These are phyloP conservation scores for Ivindomyrus marchei DNA, from an alignment of 2,113 vertebrate genomes.

Conservation along the genomic window DNA sequence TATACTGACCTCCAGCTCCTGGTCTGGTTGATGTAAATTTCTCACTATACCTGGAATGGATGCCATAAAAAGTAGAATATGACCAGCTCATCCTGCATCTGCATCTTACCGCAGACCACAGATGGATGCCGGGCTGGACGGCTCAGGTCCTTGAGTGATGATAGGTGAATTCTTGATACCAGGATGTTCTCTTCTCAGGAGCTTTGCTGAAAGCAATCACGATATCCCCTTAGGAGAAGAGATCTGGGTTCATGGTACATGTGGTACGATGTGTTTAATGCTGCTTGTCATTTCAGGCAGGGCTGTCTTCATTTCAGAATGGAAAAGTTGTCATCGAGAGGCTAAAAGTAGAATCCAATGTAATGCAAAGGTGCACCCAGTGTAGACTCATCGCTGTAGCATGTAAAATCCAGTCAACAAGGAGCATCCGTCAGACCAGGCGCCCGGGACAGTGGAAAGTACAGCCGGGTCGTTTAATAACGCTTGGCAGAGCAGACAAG, in stretches of 20 bases:
- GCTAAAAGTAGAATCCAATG: not conserved
- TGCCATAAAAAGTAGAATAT: not conserved
- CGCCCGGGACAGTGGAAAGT: not conserved
- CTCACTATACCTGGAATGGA: not conserved
- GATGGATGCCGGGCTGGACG: not conserved
- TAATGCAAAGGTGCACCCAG: not conserved
- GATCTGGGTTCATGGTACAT: not conserved
- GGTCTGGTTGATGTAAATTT: not conserved
- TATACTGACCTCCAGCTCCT: not conserved
- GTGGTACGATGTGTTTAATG: not conserved
- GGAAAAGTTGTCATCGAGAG: not conserved
- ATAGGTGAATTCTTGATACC: not conserved
- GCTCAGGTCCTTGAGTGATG: not conserved
- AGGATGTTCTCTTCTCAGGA: not conserved
- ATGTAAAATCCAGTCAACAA: not conserved
- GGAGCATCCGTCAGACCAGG: not conserved
- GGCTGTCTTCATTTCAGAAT: not conserved
- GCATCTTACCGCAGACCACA: not conserved
- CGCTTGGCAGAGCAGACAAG: not conserved
- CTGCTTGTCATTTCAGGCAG: not conserved
- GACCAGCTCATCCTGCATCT: not conserved
- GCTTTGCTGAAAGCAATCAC: not conserved
- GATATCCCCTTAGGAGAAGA: not conserved
- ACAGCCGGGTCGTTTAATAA: not conserved
- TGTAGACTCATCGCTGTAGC: not conserved